Evolutionary conservation across 2,113 vertebrate species (phyloP), one percentile per base, ranked within the genome.

Genomic region (Heterotilapia buettikoferi): DNA sequence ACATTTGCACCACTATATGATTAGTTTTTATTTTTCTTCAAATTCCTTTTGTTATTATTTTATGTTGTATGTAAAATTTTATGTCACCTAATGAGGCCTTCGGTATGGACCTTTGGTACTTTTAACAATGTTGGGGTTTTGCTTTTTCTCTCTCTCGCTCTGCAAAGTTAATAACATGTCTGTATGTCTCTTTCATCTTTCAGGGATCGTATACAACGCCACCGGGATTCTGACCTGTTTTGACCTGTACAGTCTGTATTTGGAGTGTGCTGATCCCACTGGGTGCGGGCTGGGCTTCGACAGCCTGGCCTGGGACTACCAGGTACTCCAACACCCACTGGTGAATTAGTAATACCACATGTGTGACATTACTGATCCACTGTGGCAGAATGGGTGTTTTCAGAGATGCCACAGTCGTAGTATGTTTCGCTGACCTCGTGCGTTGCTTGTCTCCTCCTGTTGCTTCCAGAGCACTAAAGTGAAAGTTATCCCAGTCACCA

Each of bases 291-390:
- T 66, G 0, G 98, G 98, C 31, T 76, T 87, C 0, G 14, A 97
- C 1, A 97, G 98, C 2, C 56, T 96, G 88, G 98, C 98, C 21
- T 99, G 98, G 98, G 98, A 99, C 95, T 99, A 98, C 87, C 98
- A 99, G 98, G 98, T 98, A 87, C 57, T 50, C 3, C n/a, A 3
- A 5, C 53, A 36, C 31, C 11, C 59, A 53, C 14, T 13, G 18
- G 3, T 63, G 59, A 6, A 63, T 63, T 1, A 19, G 16, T 63
- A 63, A 63, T 4, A 33, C 16, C 59, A 19, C 59, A 63, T 33
- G 16, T 33, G 16, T 33, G 59, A 63, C 1, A 19, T 19, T 36
- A 63, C 59, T 66, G 61, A n/a, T 66, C 19, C 61, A n/a, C 59
- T 38, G 19, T 66, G 61, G 33, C 61, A 21, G 61, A 38, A 36